These are phyloP conservation scores for Salarias fasciatus DNA, from an alignment of 2,797 vertebrate species.

Conservation along the genomic window DNA sequence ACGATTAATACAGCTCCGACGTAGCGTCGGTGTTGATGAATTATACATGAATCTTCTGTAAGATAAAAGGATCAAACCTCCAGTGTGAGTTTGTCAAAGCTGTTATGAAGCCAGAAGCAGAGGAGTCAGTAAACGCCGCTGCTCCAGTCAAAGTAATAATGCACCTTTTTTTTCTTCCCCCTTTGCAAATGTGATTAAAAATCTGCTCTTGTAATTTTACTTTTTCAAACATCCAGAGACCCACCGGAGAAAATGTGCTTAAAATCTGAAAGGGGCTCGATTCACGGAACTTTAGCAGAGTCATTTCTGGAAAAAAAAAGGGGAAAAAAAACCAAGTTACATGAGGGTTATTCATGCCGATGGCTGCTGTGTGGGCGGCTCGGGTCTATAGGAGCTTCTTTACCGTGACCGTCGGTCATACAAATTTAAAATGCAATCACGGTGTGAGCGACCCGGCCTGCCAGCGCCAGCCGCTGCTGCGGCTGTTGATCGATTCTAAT, in stretches of 20 bases:
- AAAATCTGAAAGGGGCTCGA: slow-evolving; percentile 31
- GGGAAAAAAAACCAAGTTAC: slow-evolving; percentile 15
- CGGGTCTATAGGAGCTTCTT: slow-evolving; percentile 3
- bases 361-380: slow-evolving; percentile 38
- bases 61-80: slow-evolving; percentile 39
- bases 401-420: slow-evolving; percentile 19
- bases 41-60: slow-evolving; percentile 34
- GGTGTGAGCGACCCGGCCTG: slow-evolving; percentile 19
- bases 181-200: slow-evolving; percentile 26
- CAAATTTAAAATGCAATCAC: slow-evolving; percentile 50
- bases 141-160: slow-evolving; percentile 14
- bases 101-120: slow-evolving; percentile 15
- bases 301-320: slow-evolving; percentile 21
- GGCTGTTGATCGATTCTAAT: slow-evolving; percentile 55
- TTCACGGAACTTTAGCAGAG: slow-evolving; percentile 35
- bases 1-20: not conserved
- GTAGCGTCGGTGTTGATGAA: slow-evolving; percentile 28
- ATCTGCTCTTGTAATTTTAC: slow-evolving; percentile 31
- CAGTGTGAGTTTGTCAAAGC: slow-evolving; percentile 13
- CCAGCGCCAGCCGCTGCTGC: slow-evolving; percentile 9
- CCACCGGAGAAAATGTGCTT: slow-evolving; percentile 11
- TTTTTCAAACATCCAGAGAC: slow-evolving; percentile 28
- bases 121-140: slow-evolving; percentile 15
- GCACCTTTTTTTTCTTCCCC: not conserved
- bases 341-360: slow-evolving; percentile 30